Conservation (phyloP, 2,797 vertebrate genomes). For the Netta rufina region DNA sequence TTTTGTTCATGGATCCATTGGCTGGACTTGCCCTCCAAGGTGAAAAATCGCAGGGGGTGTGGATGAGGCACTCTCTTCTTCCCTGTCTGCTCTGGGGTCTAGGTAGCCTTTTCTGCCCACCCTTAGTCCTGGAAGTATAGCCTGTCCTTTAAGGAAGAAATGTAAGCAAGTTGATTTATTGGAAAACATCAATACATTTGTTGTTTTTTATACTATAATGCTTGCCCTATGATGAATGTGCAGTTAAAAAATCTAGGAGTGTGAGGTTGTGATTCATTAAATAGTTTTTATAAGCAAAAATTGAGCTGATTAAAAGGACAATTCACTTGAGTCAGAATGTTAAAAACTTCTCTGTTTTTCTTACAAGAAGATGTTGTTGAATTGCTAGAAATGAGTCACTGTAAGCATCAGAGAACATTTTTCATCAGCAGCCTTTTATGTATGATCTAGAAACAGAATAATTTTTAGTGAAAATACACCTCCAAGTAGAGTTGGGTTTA, state of each 20-base stretch:
- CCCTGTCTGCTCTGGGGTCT: neutral
- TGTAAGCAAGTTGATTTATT: neutral
- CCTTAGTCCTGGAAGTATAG: neutral
- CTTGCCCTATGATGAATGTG: neutral
- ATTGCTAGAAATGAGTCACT: neutral
- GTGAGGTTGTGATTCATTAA: neutral
- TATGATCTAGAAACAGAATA: neutral
- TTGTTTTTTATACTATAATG: neutral
- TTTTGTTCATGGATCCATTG: neutral
- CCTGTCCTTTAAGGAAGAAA: neutral
- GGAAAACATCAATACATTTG: neutral
- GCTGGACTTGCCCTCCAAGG: neutral
- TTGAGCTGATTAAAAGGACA: neutral
- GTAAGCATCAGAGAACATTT: neutral
- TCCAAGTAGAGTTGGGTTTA: neutral
- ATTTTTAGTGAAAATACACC: neutral
- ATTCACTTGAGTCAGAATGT: neutral
- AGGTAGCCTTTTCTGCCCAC: neutral
- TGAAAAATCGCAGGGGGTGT: neutral
- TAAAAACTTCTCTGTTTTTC: neutral
- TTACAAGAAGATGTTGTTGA: neutral
- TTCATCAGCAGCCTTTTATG: neutral
- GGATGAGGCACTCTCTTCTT: neutral
- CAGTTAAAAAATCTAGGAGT: neutral
- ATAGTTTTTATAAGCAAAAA: neutral